A percentile compares a stretch with the other conserved stretches of the same genome.
Evolutionary conservation across 2,888 invertebrate genomes (phyloP).

Genomic region (Drosophila incognita): DNA sequence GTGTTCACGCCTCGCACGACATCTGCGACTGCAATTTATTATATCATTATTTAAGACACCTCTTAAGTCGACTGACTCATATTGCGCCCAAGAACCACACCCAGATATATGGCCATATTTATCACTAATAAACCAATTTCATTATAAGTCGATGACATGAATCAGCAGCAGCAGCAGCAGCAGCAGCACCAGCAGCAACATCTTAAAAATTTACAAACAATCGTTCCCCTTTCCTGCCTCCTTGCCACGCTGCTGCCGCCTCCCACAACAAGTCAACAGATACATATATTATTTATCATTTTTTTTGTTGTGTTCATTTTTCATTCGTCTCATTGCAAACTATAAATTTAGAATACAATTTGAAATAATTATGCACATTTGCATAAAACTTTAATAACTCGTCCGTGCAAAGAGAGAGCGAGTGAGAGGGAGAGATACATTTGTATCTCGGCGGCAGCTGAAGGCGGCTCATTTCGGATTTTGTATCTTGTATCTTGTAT

Average conservation of each 20-base stretch:
- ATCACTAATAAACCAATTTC: slow-evolving; percentile 76
- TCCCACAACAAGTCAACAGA: slow-evolving; percentile 38
- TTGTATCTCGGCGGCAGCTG: slow-evolving; percentile 21
- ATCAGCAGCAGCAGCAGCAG: slow-evolving; percentile 55
- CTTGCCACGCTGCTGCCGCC: not conserved
- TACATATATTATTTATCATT: slow-evolving; percentile 12
- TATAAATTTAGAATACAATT: slow-evolving; percentile 78
- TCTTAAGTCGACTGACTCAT: slow-evolving; percentile 45
- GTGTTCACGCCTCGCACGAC: slow-evolving; percentile 20
- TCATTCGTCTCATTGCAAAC: slow-evolving; percentile 71
- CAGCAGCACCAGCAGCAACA: slow-evolving; percentile 50
- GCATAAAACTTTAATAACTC: slow-evolving; percentile 71
- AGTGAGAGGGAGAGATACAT: slow-evolving; percentile 19
- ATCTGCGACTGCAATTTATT: slow-evolving; percentile 29
- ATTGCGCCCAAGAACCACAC: slow-evolving; percentile 43
- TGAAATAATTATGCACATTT: slow-evolving; percentile 77
- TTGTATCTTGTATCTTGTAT: slow-evolving; percentile 46
- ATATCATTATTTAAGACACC: slow-evolving; percentile 45
- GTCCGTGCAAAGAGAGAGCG: slow-evolving; percentile 50
- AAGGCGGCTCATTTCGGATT: slow-evolving; percentile 35
- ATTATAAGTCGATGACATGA: slow-evolving; percentile 70
- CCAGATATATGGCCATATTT: slow-evolving; percentile 59
- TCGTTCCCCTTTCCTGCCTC: slow-evolving; percentile 9
- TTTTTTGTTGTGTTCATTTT: slow-evolving; percentile 23
- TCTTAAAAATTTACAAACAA: slow-evolving; percentile 58